phyloP scores from a whole-genome alignment of 2,888 invertebrate genomes.

The Morpho helenor region DNA sequence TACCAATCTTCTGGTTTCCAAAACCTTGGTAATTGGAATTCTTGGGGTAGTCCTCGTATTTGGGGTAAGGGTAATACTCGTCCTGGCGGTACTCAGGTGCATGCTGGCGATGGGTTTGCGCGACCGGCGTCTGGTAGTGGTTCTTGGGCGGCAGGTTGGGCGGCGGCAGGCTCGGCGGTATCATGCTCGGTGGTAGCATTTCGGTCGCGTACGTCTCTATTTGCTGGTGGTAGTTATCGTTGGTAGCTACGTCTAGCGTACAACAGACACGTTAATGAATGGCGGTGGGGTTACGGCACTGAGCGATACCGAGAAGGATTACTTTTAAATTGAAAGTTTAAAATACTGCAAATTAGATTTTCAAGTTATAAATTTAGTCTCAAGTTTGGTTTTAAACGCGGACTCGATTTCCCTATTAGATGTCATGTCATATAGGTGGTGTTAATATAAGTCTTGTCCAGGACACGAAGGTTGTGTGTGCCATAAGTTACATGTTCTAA shows the following conservation, averaged over 20 bases:
- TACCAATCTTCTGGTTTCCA: slow-evolving; percentile 77
- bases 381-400: no score
- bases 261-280: slow-evolving; percentile 13
- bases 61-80: slow-evolving; percentile 33
- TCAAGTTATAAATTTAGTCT: no score
- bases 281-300: slow-evolving; percentile 9
- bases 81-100: slow-evolving; percentile 29
- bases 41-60: slow-evolving; percentile 40
- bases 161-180: slow-evolving; percentile 49
- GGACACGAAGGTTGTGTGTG: no score
- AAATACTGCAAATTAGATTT: no score
- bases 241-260: slow-evolving; percentile 51
- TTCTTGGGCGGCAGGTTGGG: slow-evolving; percentile 61
- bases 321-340: no score
- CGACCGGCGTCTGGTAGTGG: slow-evolving; percentile 59
- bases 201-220: slow-evolving; percentile 70
- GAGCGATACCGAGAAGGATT: slow-evolving; percentile 8
- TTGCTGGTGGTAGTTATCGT: slow-evolving; percentile 72
- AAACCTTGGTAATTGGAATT: slow-evolving; percentile 31
- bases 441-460: no score
- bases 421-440: no score
- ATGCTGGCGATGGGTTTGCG: slow-evolving; percentile 31
- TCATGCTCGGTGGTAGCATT: slow-evolving; percentile 65
- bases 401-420: no score
- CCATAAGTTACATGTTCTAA: no score